Conservation (phyloP, 2,113 vertebrate species). For the Camelus bactrianus region DNA sequence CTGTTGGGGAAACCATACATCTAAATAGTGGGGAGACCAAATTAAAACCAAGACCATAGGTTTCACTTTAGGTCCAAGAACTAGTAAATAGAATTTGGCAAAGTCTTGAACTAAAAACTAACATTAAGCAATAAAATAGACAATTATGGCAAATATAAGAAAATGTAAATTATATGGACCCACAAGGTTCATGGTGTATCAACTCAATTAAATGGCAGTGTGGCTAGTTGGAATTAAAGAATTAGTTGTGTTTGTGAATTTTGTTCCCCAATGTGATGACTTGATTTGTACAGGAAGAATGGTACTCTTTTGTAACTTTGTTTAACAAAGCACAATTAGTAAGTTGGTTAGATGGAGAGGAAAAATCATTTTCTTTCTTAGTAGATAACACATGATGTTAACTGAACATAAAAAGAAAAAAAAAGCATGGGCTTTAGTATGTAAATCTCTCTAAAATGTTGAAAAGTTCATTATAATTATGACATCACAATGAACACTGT, state of each 20-base stretch:
- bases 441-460: background rate
- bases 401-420: background rate
- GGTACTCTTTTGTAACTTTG: background rate
- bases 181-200: background rate
- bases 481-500: background rate
- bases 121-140: background rate
- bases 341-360: background rate
- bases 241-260: background rate
- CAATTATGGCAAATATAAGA: background rate
- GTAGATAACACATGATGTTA: background rate
- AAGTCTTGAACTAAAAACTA: background rate
- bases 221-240: background rate
- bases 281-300: background rate
- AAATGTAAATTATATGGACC: background rate
- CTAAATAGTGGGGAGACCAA: background rate
- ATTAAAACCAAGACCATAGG: background rate
- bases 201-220: background rate
- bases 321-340: background rate
- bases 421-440: background rate
- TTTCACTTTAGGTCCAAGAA: background rate
- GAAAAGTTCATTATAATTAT: background rate
- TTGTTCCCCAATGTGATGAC: background rate
- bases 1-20: background rate
- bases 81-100: background rate
- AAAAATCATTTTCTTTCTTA: background rate